phyloP scores from a whole-genome alignment of 1,140 invertebrate species.

The Bathynomus jamesi region DNA sequence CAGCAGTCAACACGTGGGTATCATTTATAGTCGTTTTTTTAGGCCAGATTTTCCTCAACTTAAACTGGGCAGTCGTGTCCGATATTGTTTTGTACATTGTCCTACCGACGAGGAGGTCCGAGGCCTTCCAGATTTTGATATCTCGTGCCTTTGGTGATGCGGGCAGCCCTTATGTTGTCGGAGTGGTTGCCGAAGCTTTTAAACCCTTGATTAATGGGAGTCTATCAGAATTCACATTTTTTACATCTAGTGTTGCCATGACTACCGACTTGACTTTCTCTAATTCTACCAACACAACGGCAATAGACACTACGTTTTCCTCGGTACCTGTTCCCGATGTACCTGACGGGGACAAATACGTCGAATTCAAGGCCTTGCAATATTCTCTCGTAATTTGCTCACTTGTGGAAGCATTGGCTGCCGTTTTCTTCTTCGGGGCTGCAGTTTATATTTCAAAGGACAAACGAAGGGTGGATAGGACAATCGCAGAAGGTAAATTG shows the following conservation, averaged over 20 bases:
- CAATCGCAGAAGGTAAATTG: too few relatives aligned
- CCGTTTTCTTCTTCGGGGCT: conserved; percentile 81
- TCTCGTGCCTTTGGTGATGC: conserved; percentile 90
- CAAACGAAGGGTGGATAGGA: conserved; percentile 60
- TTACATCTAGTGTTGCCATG: too few relatives aligned
- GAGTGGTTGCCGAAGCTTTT: conserved; percentile 45
- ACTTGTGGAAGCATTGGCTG: conserved; percentile 82
- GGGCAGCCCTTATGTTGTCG: conserved; percentile 84
- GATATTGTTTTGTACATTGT: conserved; percentile 96
- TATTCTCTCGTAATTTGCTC: conserved; percentile 84
- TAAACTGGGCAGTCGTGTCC: conserved; percentile 97
- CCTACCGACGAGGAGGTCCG: conserved; percentile 77
- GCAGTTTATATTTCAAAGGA: conserved; percentile 77
- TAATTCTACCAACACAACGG: too few relatives aligned
- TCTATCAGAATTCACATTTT: background rate
- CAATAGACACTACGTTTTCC: too few relatives aligned
- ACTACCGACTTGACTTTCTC: too few relatives aligned
- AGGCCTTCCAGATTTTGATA: conserved; percentile 89
- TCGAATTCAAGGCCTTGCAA: too few relatives aligned
- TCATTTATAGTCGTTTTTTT: conserved; percentile 74
- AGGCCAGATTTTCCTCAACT: conserved; percentile 72
- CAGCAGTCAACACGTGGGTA: conserved; percentile 51
- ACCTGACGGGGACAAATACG: too few relatives aligned
- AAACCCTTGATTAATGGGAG: background rate
- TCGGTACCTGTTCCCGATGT: too few relatives aligned